Percentiles rank a stretch among this genome's conserved stretches.
Evolutionary conservation across 2,888 invertebrate species (phyloP).

Genomic region (Drosophila putrida): DNA sequence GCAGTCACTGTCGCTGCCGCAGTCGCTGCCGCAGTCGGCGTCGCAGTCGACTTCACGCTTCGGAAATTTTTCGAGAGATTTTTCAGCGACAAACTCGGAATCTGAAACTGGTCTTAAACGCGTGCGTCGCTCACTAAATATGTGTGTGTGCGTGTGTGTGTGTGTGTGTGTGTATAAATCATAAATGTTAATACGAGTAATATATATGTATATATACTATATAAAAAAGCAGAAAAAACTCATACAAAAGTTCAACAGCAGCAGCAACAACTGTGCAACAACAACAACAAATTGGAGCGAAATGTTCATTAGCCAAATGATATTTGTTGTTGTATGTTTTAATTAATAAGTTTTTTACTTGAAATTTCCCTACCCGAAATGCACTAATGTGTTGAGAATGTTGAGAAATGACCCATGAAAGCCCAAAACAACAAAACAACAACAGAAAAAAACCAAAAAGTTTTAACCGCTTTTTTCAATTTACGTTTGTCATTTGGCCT

Average conservation of each 20-base stretch:
- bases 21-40: conserved; percentile 15
- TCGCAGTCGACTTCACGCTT: conserved; percentile 59
- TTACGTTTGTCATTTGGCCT: conserved; percentile 18
- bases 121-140: conserved; percentile 32
- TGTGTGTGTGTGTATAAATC: conserved; percentile 47
- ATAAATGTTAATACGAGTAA: conserved; percentile 62
- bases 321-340: conserved; percentile 44
- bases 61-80: conserved; percentile 68
- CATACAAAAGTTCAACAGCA: conserved; percentile 55
- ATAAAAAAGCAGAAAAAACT: conserved; percentile 32
- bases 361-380: conserved; percentile 38
- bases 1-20: conserved; percentile 32
- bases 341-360: conserved; percentile 63
- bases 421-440: not conserved
- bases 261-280: conserved; percentile 22
- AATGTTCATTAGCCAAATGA: conserved; percentile 52
- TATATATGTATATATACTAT: conserved; percentile 14
- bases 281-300: conserved; percentile 24
- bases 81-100: conserved; percentile 63
- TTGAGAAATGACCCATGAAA: conserved; percentile 39
- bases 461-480: conserved; percentile 22
- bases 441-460: conserved; percentile 9
- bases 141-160: conserved; percentile 15
- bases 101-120: conserved; percentile 68
- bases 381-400: conserved; percentile 38